These are phyloP conservation scores for Pelochelys cantorii DNA, from an alignment of 2,797 vertebrate species.

Conservation along the genomic window DNA sequence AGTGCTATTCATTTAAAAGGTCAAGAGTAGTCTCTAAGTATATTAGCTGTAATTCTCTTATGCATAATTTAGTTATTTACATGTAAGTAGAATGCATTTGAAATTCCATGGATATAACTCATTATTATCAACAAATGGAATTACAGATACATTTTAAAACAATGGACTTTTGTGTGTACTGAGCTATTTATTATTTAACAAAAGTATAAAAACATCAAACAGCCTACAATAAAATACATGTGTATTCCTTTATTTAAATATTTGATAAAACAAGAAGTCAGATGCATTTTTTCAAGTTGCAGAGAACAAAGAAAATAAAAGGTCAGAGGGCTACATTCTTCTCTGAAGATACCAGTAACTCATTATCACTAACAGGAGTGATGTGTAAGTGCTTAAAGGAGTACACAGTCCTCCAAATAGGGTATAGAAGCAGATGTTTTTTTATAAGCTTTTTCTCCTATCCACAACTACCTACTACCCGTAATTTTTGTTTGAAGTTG, in stretches of 20 bases:
- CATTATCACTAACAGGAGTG: neutral
- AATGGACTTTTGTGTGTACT: neutral
- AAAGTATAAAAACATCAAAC: neutral
- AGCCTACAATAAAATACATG: conserved; percentile 20
- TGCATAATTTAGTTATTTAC: conserved; percentile 53
- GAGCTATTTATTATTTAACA: conserved; percentile 11
- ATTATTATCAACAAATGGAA: neutral
- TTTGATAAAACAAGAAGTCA: neutral
- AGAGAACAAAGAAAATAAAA: neutral
- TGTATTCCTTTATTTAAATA: neutral
- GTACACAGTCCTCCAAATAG: neutral
- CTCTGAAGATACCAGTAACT: neutral
- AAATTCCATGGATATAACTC: neutral
- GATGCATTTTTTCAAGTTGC: neutral
- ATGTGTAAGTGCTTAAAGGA: neutral
- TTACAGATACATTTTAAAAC: neutral
- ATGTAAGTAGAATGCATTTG: conserved; percentile 10
- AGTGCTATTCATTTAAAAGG: neutral
- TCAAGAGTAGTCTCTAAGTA: neutral
- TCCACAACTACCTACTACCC: neutral
- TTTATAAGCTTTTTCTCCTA: neutral
- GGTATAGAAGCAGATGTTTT: neutral
- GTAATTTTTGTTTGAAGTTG: neutral
- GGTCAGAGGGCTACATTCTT: neutral
- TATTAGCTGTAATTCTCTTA: conserved; percentile 26